phyloP scores from a whole-genome alignment of 1,140 invertebrate genomes.

The Xylocopa sonorina region DNA sequence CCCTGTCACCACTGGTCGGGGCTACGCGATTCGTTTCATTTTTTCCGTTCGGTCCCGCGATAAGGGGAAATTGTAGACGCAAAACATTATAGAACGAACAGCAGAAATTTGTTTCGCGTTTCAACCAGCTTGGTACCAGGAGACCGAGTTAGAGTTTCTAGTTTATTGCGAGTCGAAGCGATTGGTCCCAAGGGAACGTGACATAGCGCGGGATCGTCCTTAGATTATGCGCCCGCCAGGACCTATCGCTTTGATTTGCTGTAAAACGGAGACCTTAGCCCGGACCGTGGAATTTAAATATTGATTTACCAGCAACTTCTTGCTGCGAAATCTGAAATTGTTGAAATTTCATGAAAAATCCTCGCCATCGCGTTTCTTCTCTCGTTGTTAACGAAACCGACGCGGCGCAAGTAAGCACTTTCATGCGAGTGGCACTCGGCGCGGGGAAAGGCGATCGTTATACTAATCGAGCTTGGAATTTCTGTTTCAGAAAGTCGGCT shows the following conservation, averaged over 20 bases:
- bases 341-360: too few relatives aligned
- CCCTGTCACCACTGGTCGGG: too few relatives aligned
- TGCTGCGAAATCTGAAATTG: too few relatives aligned
- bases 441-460: too few relatives aligned
- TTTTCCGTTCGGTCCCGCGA: too few relatives aligned
- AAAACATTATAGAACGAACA: background rate
- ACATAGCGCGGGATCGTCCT: slow-evolving; percentile 7
- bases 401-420: too few relatives aligned
- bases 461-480: slow-evolving; percentile 54
- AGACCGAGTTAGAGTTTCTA: slow-evolving; percentile 27
- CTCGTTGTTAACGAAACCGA: too few relatives aligned
- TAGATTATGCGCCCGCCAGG: slow-evolving; percentile 18
- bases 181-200: slow-evolving; percentile 1
- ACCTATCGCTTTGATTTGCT: slow-evolving; percentile 15
- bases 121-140: background rate
- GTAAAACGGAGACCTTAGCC: background rate
- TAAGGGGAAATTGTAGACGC: background rate
- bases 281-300: background rate
- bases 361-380: too few relatives aligned
- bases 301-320: background rate
- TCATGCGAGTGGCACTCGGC: too few relatives aligned
- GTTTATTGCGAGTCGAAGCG: slow-evolving; percentile 27
- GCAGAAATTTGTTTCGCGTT: slow-evolving; percentile 14
- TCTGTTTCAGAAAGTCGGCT: slow-evolving; percentile 91
- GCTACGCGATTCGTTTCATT: background rate